Evolutionary conservation across 30 jellyfish, hydroid and myxozoan genomes (phyloP).

Genomic region (Chrysaora quinquecirrha): DNA sequence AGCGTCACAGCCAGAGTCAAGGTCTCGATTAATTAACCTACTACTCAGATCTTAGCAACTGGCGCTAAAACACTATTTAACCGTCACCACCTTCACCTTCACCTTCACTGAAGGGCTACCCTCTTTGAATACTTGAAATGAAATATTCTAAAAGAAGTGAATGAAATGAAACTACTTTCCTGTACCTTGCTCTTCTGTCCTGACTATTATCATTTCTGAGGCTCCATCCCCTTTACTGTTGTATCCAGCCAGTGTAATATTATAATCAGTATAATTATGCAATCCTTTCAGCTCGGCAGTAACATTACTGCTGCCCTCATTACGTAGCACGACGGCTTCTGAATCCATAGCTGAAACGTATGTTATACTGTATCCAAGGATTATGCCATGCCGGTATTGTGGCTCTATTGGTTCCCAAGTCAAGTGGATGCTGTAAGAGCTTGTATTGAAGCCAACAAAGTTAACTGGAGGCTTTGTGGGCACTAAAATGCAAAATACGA

Average conservation of each 20-base stretch:
- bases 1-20: too few species aligned
- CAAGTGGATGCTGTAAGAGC: conserved; percentile 31
- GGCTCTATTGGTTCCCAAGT: conserved; percentile 28
- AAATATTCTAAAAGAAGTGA: too few species aligned
- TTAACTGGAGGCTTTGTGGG: conserved; percentile 30
- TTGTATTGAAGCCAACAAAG: conserved; percentile 15
- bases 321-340: not conserved
- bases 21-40: too few species aligned
- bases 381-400: conserved; percentile 34
- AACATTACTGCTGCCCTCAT: conserved; percentile 16
- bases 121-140: too few species aligned
- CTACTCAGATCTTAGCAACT: too few species aligned
- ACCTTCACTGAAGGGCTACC: too few species aligned
- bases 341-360: conserved; percentile 7
- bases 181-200: conserved; percentile 39
- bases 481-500: conserved; percentile 15
- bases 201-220: not conserved
- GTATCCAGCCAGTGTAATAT: conserved; percentile 18
- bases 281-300: conserved; percentile 5
- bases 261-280: conserved; percentile 14
- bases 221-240: conserved; percentile 41
- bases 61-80: too few species aligned
- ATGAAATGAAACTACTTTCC: too few species aligned
- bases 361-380: conserved; percentile 19
- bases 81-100: too few species aligned